phyloP scores from a whole-genome alignment of 2,888 invertebrate species.

The Emmelina monodactyla region DNA sequence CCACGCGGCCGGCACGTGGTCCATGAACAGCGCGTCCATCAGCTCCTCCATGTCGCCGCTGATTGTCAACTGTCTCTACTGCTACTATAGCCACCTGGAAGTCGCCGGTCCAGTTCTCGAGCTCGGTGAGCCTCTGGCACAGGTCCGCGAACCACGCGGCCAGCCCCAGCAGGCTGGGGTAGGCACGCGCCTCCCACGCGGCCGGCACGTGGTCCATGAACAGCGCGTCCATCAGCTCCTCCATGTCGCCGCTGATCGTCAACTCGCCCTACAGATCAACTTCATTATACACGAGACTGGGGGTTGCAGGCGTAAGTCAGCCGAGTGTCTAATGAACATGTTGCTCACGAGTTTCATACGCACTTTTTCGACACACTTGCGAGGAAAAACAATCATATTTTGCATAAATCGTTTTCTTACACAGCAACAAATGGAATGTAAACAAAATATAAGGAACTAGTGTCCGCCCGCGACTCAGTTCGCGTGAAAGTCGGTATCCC shows the following conservation, averaged over 20 bases:
- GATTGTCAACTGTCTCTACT: conserved; percentile 92
- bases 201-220: conserved; percentile 91
- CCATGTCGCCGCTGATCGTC: conserved; percentile 93
- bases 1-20: conserved; percentile 89
- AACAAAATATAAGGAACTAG: no score
- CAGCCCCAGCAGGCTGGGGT: conserved; percentile 85
- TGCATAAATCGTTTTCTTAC: no score
- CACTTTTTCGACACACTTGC: no score
- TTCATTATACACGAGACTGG: no score
- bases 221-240: conserved; percentile 82
- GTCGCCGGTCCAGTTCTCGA: conserved; percentile 89
- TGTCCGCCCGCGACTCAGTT: no score
- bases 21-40: conserved; percentile 86
- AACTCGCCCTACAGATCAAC: conserved; percentile 86
- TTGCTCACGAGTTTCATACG: no score
- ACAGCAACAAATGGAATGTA: no score
- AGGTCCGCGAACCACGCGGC: conserved; percentile 90
- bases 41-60: conserved; percentile 91
- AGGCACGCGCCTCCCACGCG: conserved; percentile 85
- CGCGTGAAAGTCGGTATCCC: no score
- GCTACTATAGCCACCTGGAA: no score
- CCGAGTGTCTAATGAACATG: no score
- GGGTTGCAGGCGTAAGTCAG: no score
- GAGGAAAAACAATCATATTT: no score
- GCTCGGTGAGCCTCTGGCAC: conserved; percentile 76